Evolutionary conservation across 1,140 invertebrate species (phyloP).

Genomic region (Bacillus rossius): DNA sequence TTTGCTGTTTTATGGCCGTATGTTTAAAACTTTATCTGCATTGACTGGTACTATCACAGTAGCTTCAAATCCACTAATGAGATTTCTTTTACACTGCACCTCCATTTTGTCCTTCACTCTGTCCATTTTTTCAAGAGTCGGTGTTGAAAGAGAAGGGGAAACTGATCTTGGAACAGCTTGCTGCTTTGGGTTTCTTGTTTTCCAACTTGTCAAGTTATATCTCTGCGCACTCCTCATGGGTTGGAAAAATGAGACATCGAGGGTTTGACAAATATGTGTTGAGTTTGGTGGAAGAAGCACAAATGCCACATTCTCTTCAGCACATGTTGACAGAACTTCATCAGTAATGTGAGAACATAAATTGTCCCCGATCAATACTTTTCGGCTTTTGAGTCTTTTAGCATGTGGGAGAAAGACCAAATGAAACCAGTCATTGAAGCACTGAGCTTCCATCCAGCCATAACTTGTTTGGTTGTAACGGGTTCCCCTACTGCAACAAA

Average conservation of each 20-base stretch:
- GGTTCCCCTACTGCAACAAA: not conserved
- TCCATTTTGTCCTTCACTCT: not conserved
- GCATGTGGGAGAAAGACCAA: constrained; percentile 24
- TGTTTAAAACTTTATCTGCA: too few species aligned
- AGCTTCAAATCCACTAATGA: too few species aligned
- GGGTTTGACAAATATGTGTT: constrained; percentile 26
- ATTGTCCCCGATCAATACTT: constrained; percentile 40
- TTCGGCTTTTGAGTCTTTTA: constrained; percentile 27
- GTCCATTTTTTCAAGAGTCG: not conserved
- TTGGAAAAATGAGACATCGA: constrained; percentile 10
- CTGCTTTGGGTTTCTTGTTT: not conserved
- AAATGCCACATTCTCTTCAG: constrained; percentile 29
- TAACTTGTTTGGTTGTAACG: constrained; percentile 24
- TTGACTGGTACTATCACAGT: too few species aligned
- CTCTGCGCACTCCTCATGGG: not conserved
- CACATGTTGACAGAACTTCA: constrained; percentile 23
- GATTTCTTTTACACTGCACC: too few species aligned
- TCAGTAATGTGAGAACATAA: constrained; percentile 32
- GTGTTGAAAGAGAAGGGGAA: too few species aligned
- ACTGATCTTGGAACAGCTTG: not conserved
- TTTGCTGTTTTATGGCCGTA: too few species aligned
- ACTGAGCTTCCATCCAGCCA: constrained; percentile 38
- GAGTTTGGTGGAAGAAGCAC: constrained; percentile 33
- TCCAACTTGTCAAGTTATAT: not conserved
- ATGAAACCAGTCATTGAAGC: constrained; percentile 35